Evolutionary conservation across 2,888 invertebrate species (phyloP).

Genomic region (Lasiommata megera): DNA sequence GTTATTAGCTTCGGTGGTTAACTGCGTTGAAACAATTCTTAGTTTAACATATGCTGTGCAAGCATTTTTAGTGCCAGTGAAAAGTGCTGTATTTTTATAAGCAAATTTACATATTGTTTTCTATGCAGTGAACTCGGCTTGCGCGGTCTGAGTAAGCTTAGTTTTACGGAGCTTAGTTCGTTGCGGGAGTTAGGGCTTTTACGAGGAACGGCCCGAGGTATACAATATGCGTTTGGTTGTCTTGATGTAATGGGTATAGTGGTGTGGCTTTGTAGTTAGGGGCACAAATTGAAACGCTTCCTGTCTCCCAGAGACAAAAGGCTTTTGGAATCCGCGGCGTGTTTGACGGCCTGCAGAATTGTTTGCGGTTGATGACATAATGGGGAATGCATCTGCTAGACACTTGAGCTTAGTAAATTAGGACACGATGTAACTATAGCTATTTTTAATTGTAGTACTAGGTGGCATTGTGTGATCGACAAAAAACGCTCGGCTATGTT

Average conservation of each 20-base stretch:
- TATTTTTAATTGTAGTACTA: too few relatives aligned
- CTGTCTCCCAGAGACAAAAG: constrained; percentile 56
- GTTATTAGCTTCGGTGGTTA: constrained; percentile 69
- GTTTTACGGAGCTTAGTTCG: constrained; percentile 50
- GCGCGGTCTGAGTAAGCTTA: constrained; percentile 49
- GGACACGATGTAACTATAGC: not conserved
- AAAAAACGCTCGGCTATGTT: too few relatives aligned
- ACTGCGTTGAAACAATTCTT: constrained; percentile 63
- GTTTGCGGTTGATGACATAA: constrained; percentile 25
- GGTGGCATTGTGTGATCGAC: too few relatives aligned
- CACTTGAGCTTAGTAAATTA: constrained; percentile 2
- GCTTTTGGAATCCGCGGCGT: constrained; percentile 45
- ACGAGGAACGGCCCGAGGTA: constrained; percentile 54
- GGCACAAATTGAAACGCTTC: constrained; percentile 55
- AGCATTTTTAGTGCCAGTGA: constrained; percentile 30
- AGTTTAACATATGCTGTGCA: constrained; percentile 17
- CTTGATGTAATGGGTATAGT: constrained; percentile 76
- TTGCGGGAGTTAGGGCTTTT: constrained; percentile 30
- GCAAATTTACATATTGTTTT: constrained; percentile 32
- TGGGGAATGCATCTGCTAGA: constrained; percentile 9
- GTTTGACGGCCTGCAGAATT: constrained; percentile 31
- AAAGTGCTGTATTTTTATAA: constrained; percentile 30
- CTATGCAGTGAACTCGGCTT: constrained; percentile 41
- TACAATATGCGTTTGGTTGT: constrained; percentile 47
- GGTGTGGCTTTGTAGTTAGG: constrained; percentile 67